Conservation (phyloP, 2,888 invertebrate species). For the Gastracanthus pulcherrimus region DNA sequence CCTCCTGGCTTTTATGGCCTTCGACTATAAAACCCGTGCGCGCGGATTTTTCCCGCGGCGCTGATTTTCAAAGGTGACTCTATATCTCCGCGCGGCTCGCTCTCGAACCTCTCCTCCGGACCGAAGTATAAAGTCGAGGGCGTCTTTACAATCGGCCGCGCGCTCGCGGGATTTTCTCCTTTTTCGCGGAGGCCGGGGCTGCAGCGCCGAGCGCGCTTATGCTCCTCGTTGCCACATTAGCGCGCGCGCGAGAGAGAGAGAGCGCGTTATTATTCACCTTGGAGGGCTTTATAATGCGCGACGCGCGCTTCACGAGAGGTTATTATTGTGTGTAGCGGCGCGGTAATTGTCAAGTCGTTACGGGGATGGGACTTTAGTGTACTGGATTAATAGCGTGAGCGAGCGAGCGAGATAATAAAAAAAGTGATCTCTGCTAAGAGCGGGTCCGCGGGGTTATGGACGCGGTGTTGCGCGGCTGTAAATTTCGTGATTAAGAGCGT, state of each 20-base stretch:
- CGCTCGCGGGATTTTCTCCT: slow-evolving; percentile 50
- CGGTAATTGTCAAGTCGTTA: slow-evolving; percentile 49
- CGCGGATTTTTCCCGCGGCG: slow-evolving; percentile 57
- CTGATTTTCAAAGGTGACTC: slow-evolving; percentile 53
- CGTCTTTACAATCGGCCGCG: too few relatives aligned
- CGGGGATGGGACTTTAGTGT: not conserved
- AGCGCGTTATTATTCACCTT: too few relatives aligned
- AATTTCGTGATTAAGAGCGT: slow-evolving; percentile 30
- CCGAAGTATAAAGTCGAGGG: slow-evolving; percentile 60
- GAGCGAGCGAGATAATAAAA: slow-evolving; percentile 29
- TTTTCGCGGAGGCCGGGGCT: not conserved
- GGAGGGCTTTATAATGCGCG: slow-evolving; percentile 32
- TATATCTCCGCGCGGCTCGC: too few relatives aligned
- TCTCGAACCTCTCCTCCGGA: not conserved
- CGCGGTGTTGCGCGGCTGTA: not conserved
- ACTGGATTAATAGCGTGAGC: slow-evolving; percentile 40
- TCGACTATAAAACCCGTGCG: slow-evolving; percentile 66
- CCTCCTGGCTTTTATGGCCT: slow-evolving; percentile 64
- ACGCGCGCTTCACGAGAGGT: not conserved
- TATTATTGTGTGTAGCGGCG: not conserved
- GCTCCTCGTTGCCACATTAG: slow-evolving; percentile 41
- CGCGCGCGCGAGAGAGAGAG: too few relatives aligned
- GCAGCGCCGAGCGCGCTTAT: not conserved
- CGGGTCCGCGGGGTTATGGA: too few relatives aligned
- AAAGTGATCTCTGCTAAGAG: not conserved